Evolutionary conservation across 1,140 invertebrate species (phyloP).

Genomic region (Heliconius congener): DNA sequence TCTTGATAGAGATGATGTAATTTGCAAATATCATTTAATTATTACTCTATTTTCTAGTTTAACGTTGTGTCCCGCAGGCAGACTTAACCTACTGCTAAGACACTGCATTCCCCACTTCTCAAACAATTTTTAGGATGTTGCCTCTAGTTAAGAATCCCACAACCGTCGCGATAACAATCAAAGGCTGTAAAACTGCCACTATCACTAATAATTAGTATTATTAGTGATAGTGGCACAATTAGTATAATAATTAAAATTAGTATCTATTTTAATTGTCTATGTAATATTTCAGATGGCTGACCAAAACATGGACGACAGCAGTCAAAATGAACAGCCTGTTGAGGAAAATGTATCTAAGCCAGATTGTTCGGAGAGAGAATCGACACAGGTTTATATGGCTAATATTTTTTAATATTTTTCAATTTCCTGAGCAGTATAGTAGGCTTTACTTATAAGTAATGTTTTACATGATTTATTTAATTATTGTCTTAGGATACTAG

Average conservation of each 20-base stretch:
- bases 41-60: not conserved
- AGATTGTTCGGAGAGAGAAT: slow-evolving; percentile 67
- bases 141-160: too few species aligned
- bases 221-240: too few species aligned
- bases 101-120: too few species aligned
- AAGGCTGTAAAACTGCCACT: too few species aligned
- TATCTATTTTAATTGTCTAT: slow-evolving; percentile 5
- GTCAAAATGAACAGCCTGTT: slow-evolving; percentile 53
- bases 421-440: not conserved
- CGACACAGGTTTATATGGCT: slow-evolving; percentile 55
- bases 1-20: slow-evolving; percentile 88
- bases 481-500: slow-evolving; percentile 58
- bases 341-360: slow-evolving; percentile 57
- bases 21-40: slow-evolving; percentile 44
- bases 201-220: too few species aligned
- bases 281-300: slow-evolving; percentile 63
- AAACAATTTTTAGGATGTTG: too few species aligned
- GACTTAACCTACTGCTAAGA: too few species aligned
- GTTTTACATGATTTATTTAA: not conserved
- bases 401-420: not conserved
- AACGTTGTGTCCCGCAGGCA: too few species aligned
- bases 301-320: slow-evolving; percentile 67
- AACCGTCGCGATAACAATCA: too few species aligned
- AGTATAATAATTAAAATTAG: not conserved
- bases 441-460: too few species aligned